Evolutionary conservation across 2,888 invertebrate genomes (phyloP), one percentile per base, ranked within the genome.

Genomic region (Caenorhabditis sulstoni): DNA sequence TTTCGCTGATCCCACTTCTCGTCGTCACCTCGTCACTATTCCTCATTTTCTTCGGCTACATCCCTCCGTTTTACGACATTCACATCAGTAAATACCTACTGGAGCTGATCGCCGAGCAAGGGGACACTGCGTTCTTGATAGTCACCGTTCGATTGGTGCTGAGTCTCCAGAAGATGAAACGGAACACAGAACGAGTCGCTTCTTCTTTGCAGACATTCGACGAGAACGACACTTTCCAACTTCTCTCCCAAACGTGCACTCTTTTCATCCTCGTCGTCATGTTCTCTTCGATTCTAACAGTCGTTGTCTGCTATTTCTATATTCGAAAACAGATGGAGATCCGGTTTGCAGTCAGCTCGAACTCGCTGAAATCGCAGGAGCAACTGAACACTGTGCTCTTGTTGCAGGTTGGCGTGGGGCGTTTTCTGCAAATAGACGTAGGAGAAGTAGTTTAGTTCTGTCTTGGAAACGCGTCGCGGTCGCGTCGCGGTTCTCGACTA

Each of bases 81-180:
- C 49, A 57, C 41, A 23, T 68, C 4, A 64, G 62, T 23, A 45
- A 41, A 7, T 16, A 41, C n/a, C 8, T 76, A 45, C 20, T 62
- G 14, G 62, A 76, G 8, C 57, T 45, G n/a, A 23, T 76, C 11
- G 64, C 41, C 3, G 64, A 62, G 9, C 58, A 76, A 18, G 76
- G 76, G 8, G 11, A 49, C 7, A 45, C 62, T 0, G 62, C 76
- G 9, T 76, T 52, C 45, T 18, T 76, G 12, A 76, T 76, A 45
- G 44, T 70, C 23, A 70, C 70, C 55, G 61, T 61, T 22, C 9
- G 29, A 55, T 61, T 70, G 61, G 70, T 70, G n/a, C n/a, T n/a
- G 37, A 53, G 61, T 16, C 20, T 49, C 3, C 11, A 55, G 39
- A 55, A 55, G 20, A 16, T 16, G 16, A 35, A 47, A 41, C n/a